These are phyloP conservation scores for Perca flavescens DNA, from an alignment of 2,113 vertebrate genomes.

Conservation along the genomic window DNA sequence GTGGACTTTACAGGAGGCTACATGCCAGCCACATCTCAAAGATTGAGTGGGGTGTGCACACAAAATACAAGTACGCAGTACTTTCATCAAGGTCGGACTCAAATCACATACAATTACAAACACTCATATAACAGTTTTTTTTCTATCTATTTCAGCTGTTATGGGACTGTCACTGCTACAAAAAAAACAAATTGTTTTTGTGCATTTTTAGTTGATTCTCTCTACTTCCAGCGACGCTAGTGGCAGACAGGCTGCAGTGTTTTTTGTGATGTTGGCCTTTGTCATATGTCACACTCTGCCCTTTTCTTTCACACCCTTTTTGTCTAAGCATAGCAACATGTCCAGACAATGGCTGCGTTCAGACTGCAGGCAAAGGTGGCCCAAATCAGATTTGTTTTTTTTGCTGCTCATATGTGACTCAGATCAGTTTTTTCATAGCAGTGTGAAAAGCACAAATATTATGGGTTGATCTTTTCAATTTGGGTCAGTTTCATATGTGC, in stretches of 20 bases:
- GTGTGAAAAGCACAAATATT: no score
- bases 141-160: constrained; percentile 33
- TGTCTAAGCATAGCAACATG: constrained; percentile 42
- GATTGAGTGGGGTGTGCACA: constrained; percentile 35
- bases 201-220: constrained; percentile 41
- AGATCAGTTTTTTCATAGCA: no score
- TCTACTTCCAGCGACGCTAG: constrained; percentile 35
- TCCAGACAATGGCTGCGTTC: constrained; percentile 2
- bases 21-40: constrained; percentile 51
- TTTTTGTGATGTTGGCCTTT: constrained; percentile 76
- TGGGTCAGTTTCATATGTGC: no score
- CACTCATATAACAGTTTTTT: constrained; percentile 17
- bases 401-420: no score
- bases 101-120: constrained; percentile 37
- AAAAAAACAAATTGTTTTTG: constrained; percentile 20
- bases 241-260: constrained; percentile 70
- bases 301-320: constrained; percentile 64
- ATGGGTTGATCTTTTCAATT: no score
- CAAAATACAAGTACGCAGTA: constrained; percentile 46
- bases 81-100: constrained; percentile 50
- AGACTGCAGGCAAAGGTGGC: no score
- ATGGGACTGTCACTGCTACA: constrained; percentile 27
- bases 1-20: constrained; percentile 35
- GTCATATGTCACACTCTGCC: constrained; percentile 76
- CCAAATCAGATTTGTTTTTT: no score